These are phyloP conservation scores for Heliothis peltigera DNA, from an alignment of 2,888 invertebrate species.

Conservation along the genomic window DNA sequence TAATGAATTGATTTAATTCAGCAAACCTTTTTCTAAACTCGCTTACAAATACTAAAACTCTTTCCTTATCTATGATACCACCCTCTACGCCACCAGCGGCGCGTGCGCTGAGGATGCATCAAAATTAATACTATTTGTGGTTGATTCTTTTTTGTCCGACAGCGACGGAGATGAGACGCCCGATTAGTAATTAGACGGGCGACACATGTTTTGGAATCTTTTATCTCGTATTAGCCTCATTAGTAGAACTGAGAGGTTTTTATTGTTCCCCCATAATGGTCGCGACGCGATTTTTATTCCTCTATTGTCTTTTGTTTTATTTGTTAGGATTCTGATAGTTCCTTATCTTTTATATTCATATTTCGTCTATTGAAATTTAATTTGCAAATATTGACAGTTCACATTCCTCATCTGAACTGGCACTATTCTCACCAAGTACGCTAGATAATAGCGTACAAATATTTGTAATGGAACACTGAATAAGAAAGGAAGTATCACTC, in stretches of 20 bases:
- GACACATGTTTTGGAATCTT: conserved; percentile 86
- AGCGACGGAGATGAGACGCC: conserved; percentile 79
- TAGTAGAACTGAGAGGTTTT: conserved; percentile 73
- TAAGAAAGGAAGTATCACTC: conserved; percentile 81
- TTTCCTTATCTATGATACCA: not conserved
- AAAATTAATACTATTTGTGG: conserved; percentile 82
- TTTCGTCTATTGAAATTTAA: not conserved
- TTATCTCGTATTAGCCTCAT: conserved; percentile 84
- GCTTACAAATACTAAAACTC: not conserved
- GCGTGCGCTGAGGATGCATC: conserved; percentile 80
- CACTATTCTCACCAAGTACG: conserved; percentile 49
- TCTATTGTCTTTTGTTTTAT: conserved; percentile 33
- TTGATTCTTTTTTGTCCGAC: conserved; percentile 80
- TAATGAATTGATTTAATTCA: not conserved
- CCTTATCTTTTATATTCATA: too few species aligned
- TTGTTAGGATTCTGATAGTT: conserved; percentile 4
- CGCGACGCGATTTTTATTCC: conserved; percentile 46
- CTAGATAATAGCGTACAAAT: conserved; percentile 56
- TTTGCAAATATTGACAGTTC: conserved; percentile 14
- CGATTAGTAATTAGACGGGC: conserved; percentile 88
- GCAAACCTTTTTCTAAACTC: not conserved
- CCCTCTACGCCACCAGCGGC: conserved; percentile 51
- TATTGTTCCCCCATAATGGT: conserved; percentile 66
- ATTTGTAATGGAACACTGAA: conserved; percentile 54
- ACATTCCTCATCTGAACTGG: conserved; percentile 37